phyloP scores from a whole-genome alignment of 2,888 invertebrate genomes.

The Strigamia crassipes region DNA sequence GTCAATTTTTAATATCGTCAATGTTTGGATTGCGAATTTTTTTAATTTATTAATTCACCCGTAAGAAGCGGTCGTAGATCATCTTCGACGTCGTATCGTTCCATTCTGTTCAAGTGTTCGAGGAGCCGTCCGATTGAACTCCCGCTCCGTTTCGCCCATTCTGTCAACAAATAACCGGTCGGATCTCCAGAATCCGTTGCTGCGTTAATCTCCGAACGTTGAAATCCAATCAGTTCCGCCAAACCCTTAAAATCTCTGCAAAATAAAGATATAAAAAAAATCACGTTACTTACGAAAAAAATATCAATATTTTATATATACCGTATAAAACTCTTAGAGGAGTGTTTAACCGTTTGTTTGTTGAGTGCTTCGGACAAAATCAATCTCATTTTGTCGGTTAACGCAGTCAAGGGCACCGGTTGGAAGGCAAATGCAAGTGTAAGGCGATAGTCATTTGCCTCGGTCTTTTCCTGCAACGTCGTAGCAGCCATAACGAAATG shows the following conservation, averaged over 20 bases:
- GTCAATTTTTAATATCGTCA: no score
- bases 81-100: neutral
- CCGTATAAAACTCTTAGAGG: neutral
- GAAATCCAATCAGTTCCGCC: neutral
- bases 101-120: neutral
- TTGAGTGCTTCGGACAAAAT: neutral
- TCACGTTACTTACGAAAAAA: neutral
- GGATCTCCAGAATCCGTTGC: neutral
- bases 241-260: neutral
- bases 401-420: neutral
- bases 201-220: neutral
- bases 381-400: neutral
- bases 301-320: neutral
- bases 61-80: neutral
- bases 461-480: neutral
- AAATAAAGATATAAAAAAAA: neutral
- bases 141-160: neutral
- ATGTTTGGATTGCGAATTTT: neutral
- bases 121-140: neutral
- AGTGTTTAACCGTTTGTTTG: neutral
- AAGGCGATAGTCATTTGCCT: neutral
- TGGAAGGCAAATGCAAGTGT: neutral
- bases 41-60: neutral
- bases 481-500: neutral
- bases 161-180: neutral